Conservation (phyloP, 1,140 invertebrate species). For the Idris sp. region DNA sequence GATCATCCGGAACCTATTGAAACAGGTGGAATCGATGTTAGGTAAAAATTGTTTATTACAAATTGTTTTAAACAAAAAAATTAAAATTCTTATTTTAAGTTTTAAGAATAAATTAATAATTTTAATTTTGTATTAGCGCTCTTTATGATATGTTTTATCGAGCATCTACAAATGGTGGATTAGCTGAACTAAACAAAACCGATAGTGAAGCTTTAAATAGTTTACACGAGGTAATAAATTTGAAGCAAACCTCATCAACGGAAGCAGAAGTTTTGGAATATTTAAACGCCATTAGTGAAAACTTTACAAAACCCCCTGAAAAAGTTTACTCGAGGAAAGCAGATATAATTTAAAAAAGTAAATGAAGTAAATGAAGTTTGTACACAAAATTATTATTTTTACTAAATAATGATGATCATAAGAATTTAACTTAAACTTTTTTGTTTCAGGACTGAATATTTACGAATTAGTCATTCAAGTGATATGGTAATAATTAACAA, state of each 20-base stretch:
- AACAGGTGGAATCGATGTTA: slow-evolving; percentile 38
- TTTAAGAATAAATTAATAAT: not conserved
- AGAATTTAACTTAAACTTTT: no score
- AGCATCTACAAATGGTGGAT: slow-evolving; percentile 12
- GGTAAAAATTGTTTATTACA: slow-evolving; percentile 6
- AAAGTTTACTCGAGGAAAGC: slow-evolving; percentile 29
- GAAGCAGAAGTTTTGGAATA: slow-evolving; percentile 43
- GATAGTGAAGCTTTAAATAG: slow-evolving; percentile 34
- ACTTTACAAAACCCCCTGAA: not conserved
- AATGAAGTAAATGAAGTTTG: no score
- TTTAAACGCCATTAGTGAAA: slow-evolving; percentile 31
- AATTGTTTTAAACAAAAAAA: slow-evolving; percentile 2
- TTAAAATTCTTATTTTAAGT: no score
- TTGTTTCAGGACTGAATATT: no score
- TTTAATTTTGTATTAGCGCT: slow-evolving; percentile 21
- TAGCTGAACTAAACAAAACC: slow-evolving; percentile 4
- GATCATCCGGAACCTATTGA: slow-evolving; percentile 42
- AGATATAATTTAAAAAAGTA: not conserved
- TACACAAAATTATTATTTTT: no score
- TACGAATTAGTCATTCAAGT: no score
- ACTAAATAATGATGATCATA: no score
- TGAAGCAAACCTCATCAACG: slow-evolving; percentile 9
- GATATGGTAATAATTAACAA: no score
- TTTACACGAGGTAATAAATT: slow-evolving; percentile 24
- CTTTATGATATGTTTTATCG: slow-evolving; percentile 43